Percentiles rank a stretch among this genome's conserved stretches.
Evolutionary conservation across 2,888 invertebrate genomes (phyloP).

Genomic region (Gari tellinella): DNA sequence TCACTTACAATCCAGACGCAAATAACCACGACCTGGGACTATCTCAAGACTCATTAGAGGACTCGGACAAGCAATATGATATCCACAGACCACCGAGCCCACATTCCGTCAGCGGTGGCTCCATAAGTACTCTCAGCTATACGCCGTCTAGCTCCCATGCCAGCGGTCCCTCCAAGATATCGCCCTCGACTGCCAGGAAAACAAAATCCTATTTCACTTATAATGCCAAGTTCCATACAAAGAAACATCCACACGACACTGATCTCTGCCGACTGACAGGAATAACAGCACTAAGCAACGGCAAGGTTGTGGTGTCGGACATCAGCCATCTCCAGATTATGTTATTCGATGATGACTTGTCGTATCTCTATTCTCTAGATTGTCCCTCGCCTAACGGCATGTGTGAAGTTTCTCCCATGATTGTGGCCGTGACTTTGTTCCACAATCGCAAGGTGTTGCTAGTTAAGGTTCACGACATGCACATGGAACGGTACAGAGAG

Average conservation of each 20-base stretch:
- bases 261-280: slow-evolving; percentile 50
- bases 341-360: slow-evolving; percentile 48
- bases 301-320: slow-evolving; percentile 47
- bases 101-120: slow-evolving; percentile 1
- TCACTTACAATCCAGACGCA: slow-evolving; percentile 23
- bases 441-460: slow-evolving; percentile 49
- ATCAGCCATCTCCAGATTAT: slow-evolving; percentile 53
- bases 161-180: slow-evolving; percentile 33
- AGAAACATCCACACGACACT: slow-evolving; percentile 46
- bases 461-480: slow-evolving; percentile 42
- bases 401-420: slow-evolving; percentile 20
- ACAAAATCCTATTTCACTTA: slow-evolving; percentile 46
- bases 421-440: slow-evolving; percentile 42
- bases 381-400: slow-evolving; percentile 52
- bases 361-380: slow-evolving; percentile 38
- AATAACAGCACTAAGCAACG: slow-evolving; percentile 41
- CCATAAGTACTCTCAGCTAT: slow-evolving; percentile 39
- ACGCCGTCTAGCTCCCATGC: slow-evolving; percentile 38
- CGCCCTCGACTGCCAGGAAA: slow-evolving; percentile 4
- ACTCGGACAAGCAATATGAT: no score
- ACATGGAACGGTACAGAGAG: slow-evolving; percentile 37
- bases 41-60: slow-evolving; percentile 3
- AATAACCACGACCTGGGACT: not conserved
- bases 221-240: slow-evolving; percentile 46
- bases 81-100: not conserved